Percentiles rank a stretch among this genome's conserved stretches.
phyloP scores from a whole-genome alignment of 2,888 invertebrate species.

The Parnassius smintheus region DNA sequence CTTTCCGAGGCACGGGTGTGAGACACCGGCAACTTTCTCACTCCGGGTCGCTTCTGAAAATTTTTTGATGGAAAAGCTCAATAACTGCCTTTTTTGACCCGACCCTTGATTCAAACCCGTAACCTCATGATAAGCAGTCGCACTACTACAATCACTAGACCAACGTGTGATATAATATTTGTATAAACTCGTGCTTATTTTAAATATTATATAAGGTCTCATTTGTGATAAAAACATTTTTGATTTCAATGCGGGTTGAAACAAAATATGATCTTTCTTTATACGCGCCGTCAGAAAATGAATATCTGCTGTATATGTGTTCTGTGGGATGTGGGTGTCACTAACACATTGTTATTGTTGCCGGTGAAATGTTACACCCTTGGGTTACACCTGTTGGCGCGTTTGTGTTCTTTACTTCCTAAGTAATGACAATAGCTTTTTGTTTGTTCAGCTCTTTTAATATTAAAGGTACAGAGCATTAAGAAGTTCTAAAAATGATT shows the following conservation, averaged over 20 bases:
- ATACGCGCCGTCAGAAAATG: background rate
- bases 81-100: too few species aligned
- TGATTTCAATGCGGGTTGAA: slow-evolving; percentile 3
- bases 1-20: too few species aligned
- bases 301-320: slow-evolving; percentile 6
- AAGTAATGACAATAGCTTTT: slow-evolving; percentile 9
- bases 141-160: too few species aligned
- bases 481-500: background rate
- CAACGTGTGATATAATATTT: too few species aligned
- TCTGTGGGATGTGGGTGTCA: slow-evolving; percentile 4
- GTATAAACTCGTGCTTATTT: too few species aligned
- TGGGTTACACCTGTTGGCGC: slow-evolving; percentile 9
- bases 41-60: too few species aligned
- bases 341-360: slow-evolving; percentile 7
- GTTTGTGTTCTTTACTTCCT: slow-evolving; percentile 13
- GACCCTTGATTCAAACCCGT: too few species aligned
- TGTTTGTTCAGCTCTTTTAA: background rate
- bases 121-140: too few species aligned
- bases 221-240: background rate
- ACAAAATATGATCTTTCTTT: background rate
- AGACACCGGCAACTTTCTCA: too few species aligned
- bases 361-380: slow-evolving; percentile 18
- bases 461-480: background rate
- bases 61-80: too few species aligned
- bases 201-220: too few species aligned